Evolutionary conservation across 2,888 invertebrate species (phyloP), one percentile per base, ranked within the genome.

Genomic region (Mellilla xanthometata): DNA sequence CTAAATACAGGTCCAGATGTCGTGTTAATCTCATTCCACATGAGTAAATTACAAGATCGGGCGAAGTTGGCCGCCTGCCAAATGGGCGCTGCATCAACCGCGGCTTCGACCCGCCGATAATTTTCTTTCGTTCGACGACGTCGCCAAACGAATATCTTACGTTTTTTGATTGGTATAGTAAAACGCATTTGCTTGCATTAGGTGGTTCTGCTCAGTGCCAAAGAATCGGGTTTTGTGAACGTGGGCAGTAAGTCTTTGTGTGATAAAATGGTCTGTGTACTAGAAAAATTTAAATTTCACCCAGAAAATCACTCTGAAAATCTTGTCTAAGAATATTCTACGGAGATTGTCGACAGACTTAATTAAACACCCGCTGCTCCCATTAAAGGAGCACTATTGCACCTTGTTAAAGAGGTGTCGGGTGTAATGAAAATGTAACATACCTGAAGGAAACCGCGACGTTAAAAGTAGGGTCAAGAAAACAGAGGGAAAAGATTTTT

Each of bases 41-140:
- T 66, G 78, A 74, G 80, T 77, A 72, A 78, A 77, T 81, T 81
- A 82, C 82, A 81, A 80, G 79, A 82, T 79, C 76, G 74, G 62
- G 65, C 63, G 65, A 65, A 63, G 51, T 63, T 86, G 85, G 87
- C 76, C 50, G 41, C 24, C 34, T 36, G 77, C 85, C 86, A 86
- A 83, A 84, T 80, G 74, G 76, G 67, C 63, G 68, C 72, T 67
- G 75, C 79, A 75, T 79, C 78, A 72, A 69, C 72, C 71, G 66
- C 72, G 68, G 72, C 69, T 70, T 64, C 65, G 60, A 46, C 34
- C 49, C 34, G 65, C 72, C 73, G 68, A 81, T 81, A 76, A 78
- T 77, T 76, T 60, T 76, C 72, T 74, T 76, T 70, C 71, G 61
- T 67, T 62, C 59, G 60, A 63, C 63, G 62, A 49, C 60, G 52